These are phyloP conservation scores for Scaptomyza tumidula DNA, from an alignment of 2,888 invertebrate species.

Conservation along the genomic window DNA sequence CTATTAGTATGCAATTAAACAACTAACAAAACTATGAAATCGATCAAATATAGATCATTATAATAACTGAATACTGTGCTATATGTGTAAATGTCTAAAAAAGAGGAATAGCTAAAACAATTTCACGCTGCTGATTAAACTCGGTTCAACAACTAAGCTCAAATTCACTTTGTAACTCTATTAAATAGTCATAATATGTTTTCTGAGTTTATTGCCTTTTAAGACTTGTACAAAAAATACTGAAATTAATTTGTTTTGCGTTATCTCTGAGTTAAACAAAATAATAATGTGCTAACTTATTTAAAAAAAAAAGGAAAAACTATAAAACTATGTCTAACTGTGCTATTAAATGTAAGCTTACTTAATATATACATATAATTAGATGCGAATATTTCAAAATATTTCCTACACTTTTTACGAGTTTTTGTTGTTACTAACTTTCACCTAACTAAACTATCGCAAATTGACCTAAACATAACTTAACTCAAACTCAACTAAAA, in stretches of 20 bases:
- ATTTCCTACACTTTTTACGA: constrained; percentile 30
- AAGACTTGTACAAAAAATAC: constrained; percentile 64
- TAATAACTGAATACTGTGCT: constrained; percentile 22
- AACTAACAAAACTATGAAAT: background rate
- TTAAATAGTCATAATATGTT: constrained; percentile 20
- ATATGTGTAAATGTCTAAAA: constrained; percentile 48
- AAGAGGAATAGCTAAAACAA: background rate
- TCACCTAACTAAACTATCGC: constrained; percentile 14
- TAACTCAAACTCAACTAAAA: constrained; percentile 20
- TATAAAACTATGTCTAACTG: constrained; percentile 77
- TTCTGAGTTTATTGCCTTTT: constrained; percentile 30
- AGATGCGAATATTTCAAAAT: constrained; percentile 50
- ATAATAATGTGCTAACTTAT: constrained; percentile 32
- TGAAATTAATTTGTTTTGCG: constrained; percentile 35
- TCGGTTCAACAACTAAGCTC: constrained; percentile 22
- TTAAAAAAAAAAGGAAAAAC: constrained; percentile 16
- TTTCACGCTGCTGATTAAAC: constrained; percentile 1
- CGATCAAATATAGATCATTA: constrained; percentile 8
- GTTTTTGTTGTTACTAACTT: constrained; percentile 24
- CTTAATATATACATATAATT: constrained; percentile 39
- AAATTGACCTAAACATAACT: constrained; percentile 4
- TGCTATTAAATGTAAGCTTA: constrained; percentile 82
- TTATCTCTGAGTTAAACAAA: constrained; percentile 28
- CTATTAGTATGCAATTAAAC: constrained; percentile 10
- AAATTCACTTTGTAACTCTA: constrained; percentile 26